Conservation (phyloP, 2,113 vertebrate genomes). For the Cyanoderma ruficeps region DNA sequence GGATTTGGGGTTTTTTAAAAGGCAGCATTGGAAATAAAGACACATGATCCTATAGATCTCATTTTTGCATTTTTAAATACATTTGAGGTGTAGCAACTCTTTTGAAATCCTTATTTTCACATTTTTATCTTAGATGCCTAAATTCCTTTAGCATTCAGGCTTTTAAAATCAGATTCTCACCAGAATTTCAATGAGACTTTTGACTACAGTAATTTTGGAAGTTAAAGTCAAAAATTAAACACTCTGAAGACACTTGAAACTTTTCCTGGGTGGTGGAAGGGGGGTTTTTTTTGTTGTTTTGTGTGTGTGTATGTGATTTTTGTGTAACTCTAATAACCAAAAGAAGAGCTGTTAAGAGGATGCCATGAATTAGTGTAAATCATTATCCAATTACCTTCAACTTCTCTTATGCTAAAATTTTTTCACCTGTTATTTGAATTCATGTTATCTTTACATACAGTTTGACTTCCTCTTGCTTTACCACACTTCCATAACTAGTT, state of each 20-base stretch:
- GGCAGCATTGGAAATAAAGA: background rate
- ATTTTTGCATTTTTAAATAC: background rate
- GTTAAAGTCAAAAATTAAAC: background rate
- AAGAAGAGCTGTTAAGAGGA: background rate
- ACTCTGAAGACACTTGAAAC: background rate
- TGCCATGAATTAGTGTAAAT: background rate
- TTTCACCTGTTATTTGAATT: background rate
- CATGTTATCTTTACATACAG: background rate
- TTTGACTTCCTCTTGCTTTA: background rate
- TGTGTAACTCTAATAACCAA: background rate
- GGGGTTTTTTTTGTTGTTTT: fast-evolving
- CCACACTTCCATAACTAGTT: background rate
- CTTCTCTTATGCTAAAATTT: fast-evolving
- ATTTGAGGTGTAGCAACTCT: background rate
- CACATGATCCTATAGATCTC: background rate
- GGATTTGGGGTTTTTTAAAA: background rate
- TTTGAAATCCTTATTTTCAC: background rate
- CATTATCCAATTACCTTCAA: background rate
- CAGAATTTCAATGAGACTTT: background rate
- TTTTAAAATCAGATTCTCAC: background rate
- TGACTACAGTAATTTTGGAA: background rate
- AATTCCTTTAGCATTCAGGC: background rate
- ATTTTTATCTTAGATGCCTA: background rate
- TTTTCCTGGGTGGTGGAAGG: background rate
- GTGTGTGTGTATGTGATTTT: background rate